Percentiles rank a stretch among this genome's conserved stretches.
phyloP scores from a whole-genome alignment of 2,888 invertebrate species.

The Caenorhabditis sp. region DNA sequence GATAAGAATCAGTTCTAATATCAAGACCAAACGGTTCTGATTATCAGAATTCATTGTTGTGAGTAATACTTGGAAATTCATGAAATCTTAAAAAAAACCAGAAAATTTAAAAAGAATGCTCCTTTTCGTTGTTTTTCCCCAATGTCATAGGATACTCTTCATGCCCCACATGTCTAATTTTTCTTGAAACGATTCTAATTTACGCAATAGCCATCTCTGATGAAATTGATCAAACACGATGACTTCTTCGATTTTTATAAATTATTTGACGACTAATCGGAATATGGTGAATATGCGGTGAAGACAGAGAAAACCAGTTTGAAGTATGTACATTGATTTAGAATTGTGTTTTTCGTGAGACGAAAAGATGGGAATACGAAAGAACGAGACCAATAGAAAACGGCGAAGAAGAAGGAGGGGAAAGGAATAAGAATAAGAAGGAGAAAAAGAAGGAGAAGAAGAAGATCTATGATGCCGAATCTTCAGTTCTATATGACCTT shows the following conservation, averaged over 20 bases:
- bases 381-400: constrained; percentile 1
- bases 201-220: too few species aligned
- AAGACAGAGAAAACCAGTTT: background rate
- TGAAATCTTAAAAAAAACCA: too few species aligned
- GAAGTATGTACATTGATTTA: background rate
- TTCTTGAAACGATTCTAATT: too few species aligned
- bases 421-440: constrained; percentile 1
- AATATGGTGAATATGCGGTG: background rate
- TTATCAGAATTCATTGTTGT: too few species aligned
- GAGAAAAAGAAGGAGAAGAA: constrained; percentile 6
- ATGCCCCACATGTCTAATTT: too few species aligned
- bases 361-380: background rate
- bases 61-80: too few species aligned
- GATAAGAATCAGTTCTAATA: too few species aligned
- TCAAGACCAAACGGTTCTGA: too few species aligned
- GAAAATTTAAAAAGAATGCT: too few species aligned
- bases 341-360: background rate
- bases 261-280: background rate
- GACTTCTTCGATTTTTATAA: background rate
- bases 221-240: too few species aligned
- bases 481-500: constrained; percentile 6
- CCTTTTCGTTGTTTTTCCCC: too few species aligned
- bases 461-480: constrained; percentile 39
- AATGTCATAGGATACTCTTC: too few species aligned
- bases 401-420: background rate